These are phyloP conservation scores for Saturnia pavonia DNA, from an alignment of 2,888 invertebrate genomes.

Conservation along the genomic window DNA sequence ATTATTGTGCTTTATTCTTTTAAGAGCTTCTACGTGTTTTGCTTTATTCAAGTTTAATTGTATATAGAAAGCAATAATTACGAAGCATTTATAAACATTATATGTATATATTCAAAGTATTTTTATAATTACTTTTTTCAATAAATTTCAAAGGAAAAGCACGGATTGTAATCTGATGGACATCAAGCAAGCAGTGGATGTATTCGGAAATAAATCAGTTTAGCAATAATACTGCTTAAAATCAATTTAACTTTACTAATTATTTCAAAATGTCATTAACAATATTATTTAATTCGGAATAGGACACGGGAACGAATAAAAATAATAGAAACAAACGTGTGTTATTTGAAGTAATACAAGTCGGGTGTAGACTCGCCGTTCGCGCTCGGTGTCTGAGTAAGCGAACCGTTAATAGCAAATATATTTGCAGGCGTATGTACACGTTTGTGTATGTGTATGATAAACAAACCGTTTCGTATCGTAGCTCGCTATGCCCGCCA, in stretches of 20 bases:
- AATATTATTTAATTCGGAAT: background rate
- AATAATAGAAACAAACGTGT: background rate
- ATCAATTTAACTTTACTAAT: too few relatives aligned
- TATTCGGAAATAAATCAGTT: too few relatives aligned
- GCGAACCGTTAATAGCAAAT: conserved; percentile 1
- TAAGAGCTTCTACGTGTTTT: background rate
- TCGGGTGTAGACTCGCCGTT: background rate
- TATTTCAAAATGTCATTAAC: background rate
- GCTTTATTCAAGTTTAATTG: background rate
- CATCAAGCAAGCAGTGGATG: too few relatives aligned
- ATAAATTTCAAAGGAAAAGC: too few relatives aligned
- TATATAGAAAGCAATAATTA: background rate
- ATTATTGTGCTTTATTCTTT: conserved; percentile 1
- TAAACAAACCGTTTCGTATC: conserved; percentile 9
- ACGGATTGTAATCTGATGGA: too few relatives aligned
- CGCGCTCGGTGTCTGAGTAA: background rate
- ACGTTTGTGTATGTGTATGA: background rate
- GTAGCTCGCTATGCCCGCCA: background rate
- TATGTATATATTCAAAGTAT: too few relatives aligned
- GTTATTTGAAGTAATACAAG: background rate
- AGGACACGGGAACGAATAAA: background rate
- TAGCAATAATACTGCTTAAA: too few relatives aligned
- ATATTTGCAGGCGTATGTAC: background rate
- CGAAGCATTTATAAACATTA: background rate
- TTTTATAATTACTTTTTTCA: too few relatives aligned